Percentiles rank a stretch among this genome's conserved stretches.
Conservation (phyloP, 2,113 vertebrate genomes). For the Pyxicephalus adspersus region DNA sequence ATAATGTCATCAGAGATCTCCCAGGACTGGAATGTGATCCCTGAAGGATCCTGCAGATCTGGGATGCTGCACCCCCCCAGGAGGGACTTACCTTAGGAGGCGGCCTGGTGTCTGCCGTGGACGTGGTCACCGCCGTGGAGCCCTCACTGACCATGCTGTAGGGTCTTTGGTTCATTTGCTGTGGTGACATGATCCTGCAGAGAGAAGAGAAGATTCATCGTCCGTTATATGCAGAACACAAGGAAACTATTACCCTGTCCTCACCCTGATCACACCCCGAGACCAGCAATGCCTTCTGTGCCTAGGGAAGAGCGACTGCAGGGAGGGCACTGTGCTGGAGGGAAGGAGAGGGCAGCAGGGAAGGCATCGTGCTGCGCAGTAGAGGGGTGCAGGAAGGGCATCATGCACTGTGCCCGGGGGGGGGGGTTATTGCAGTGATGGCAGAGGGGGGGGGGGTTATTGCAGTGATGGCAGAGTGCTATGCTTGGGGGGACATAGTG, state of each 20-base stretch:
- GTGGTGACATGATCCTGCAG: conserved; percentile 88
- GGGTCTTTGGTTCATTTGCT: conserved; percentile 83
- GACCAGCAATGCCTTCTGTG: neutral
- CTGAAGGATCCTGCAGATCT: neutral
- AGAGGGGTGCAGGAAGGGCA: no score
- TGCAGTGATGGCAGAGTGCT: neutral
- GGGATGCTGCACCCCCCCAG: neutral
- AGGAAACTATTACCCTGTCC: neutral
- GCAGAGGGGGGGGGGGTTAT: no score
- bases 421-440: no score
- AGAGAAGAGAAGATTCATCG: conserved; percentile 50
- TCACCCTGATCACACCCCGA: neutral
- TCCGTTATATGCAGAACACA: neutral
- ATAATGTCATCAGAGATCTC: no score
- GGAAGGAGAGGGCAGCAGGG: no score
- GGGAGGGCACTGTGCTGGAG: neutral
- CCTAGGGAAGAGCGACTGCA: neutral
- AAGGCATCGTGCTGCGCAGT: no score
- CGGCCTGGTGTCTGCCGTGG: conserved; percentile 78
- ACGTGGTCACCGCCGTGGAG: conserved; percentile 80
- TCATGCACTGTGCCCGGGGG: no score
- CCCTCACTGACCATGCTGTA: conserved; percentile 92
- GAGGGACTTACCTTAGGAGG: conserved; percentile 79
- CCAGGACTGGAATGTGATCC: no score
- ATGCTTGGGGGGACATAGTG: no score